Conservation (phyloP, 2,888 invertebrate species). For the Machimus rusticus region DNA sequence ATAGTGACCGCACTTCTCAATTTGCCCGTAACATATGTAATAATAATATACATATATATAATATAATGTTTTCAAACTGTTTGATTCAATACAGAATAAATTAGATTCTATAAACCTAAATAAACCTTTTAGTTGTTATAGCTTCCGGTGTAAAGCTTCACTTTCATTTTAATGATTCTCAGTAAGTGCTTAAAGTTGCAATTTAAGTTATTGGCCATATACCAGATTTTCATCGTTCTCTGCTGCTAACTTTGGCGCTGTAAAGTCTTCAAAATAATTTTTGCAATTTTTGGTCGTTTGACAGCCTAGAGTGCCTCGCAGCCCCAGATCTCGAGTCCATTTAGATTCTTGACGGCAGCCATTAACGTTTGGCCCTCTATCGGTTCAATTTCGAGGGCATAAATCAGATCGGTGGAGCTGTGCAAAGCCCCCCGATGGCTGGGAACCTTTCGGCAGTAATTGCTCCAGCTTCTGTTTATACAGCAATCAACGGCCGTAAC, state of each 20-base stretch:
- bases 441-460: conserved; percentile 20
- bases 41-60: no score
- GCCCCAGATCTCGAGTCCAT: neutral
- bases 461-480: conserved; percentile 33
- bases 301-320: neutral
- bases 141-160: no score
- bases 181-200: neutral
- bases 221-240: neutral
- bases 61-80: no score
- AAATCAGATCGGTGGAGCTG: neutral
- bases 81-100: no score
- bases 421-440: neutral
- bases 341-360: neutral
- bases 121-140: no score
- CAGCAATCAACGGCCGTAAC: conserved; percentile 34
- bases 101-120: no score
- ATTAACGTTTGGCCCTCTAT: neutral
- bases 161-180: neutral
- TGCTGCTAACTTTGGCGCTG: neutral
- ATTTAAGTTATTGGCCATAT: neutral
- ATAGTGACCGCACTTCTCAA: no score
- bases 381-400: neutral
- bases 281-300: neutral
- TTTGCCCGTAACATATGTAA: no score
- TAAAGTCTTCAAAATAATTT: neutral